Base-by-base conservation (phyloP, 2,797 vertebrate species). In the Oophaga sylvatica region DNA sequence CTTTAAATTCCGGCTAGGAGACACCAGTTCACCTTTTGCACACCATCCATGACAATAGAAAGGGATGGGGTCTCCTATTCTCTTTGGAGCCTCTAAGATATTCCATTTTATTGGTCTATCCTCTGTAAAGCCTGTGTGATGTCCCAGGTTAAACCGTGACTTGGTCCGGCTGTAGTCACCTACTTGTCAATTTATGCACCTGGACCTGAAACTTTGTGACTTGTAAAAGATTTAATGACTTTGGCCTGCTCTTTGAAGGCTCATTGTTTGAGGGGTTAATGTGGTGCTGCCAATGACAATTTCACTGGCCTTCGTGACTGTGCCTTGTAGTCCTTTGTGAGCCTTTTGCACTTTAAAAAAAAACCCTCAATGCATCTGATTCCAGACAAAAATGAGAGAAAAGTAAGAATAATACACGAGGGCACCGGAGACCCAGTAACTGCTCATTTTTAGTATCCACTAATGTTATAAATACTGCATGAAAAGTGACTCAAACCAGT, bases 191-290 rank as follows among this genome's bases (percentile, higher is more conserved):
- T 79, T 83, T 57, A 83, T 79, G 80, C 88, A 89, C 88, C 88
- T 89, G 88, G 88, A 80, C 68, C 67, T 31, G 35, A 56, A 20
- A 83, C 53, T 79, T 89, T 82, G 65, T 89, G 84, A 57, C 78
- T 82, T 76, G 81, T 87, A 90, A 91, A 90, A 91, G 88, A 8
- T 57, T 22, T 57, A 90, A 79, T n/a, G 80, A 70, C 83, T 63
- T n/a, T 65, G 81, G 22, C 17, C 35, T 81, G 87, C 63, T 84
- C 88, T 91, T 89, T 90, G 90, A 85, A 0, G 0, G 41, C 29
- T 84, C 75, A 80, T 81, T 84, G 86, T 81, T 65, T 6, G 19
- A 11, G 7, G 67, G 70, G 19, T 68, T 82, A 70, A 53, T 80
- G 71, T 56, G 17, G 56, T 12, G 29, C 57, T 80, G 88, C 76